Evolutionary conservation across 2,113 vertebrate species (phyloP).

Genomic region (Phainopepla nitens): DNA sequence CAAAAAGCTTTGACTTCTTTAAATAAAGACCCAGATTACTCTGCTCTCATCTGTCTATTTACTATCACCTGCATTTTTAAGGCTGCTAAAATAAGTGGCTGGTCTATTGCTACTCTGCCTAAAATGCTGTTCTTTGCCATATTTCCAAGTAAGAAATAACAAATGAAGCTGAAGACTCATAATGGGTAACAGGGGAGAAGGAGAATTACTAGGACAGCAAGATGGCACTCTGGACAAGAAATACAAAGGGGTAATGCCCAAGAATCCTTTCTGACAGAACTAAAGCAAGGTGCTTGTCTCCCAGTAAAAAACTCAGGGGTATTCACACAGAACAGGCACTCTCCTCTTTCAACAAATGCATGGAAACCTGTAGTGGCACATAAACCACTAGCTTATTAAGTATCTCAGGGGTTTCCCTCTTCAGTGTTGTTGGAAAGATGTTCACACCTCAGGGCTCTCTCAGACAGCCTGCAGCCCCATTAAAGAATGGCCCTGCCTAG

Average conservation of each 20-base stretch:
- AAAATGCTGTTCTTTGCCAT: neutral
- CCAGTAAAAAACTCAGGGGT: neutral
- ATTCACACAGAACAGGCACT: neutral
- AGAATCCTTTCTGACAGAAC: neutral
- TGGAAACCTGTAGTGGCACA: rapidly evolving
- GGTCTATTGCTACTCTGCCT: neutral
- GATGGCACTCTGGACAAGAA: neutral
- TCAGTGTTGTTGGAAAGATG: neutral
- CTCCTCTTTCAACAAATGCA: neutral
- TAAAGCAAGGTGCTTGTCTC: neutral
- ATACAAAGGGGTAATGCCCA: neutral
- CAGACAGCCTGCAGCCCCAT: neutral
- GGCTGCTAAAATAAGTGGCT: neutral
- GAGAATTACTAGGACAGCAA: neutral
- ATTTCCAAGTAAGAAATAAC: neutral
- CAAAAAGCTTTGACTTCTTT: neutral
- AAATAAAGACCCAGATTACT: neutral
- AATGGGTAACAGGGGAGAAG: neutral
- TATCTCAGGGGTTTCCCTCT: neutral
- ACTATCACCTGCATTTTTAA: neutral
- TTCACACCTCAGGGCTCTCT: neutral
- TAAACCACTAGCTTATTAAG: neutral
- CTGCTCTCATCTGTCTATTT: neutral
- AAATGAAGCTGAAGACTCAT: neutral
- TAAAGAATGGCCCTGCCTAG: neutral